Percentiles rank a stretch among this genome's conserved stretches.
Conservation (phyloP, 2,113 vertebrate species). For the Gasterosteus nipponicus region DNA sequence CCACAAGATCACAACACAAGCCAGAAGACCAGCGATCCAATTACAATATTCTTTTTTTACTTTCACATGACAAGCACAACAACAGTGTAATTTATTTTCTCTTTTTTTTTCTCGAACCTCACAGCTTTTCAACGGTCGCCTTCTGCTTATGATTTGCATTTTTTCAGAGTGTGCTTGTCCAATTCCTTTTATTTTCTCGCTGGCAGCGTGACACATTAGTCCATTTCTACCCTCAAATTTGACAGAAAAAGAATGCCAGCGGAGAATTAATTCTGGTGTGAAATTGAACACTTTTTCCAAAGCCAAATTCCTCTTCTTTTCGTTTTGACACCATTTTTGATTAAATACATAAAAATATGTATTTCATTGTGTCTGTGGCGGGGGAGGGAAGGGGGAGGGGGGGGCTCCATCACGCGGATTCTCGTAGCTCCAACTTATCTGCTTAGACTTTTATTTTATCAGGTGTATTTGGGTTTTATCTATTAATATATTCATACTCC, state of each 20-base stretch:
- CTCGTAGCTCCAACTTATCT: conserved; percentile 9
- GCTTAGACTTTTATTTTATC: neutral
- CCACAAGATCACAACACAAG: conserved; percentile 10
- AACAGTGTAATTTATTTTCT: conserved; percentile 4
- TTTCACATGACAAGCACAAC: conserved; percentile 32
- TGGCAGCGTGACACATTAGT: conserved; percentile 49
- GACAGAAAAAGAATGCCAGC: conserved; percentile 49
- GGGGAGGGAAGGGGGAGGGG: neutral
- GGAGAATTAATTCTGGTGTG: conserved; percentile 40
- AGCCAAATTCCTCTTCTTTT: conserved; percentile 42
- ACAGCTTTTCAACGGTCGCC: neutral
- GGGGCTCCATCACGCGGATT: neutral
- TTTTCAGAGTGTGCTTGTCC: conserved; percentile 19
- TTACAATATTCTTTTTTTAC: conserved; percentile 16
- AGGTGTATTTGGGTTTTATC: neutral
- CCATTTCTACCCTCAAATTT: conserved; percentile 39
- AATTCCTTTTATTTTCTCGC: conserved; percentile 40
- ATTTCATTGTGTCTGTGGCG: no score
- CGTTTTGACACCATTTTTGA: conserved; percentile 28
- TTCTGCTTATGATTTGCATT: conserved; percentile 30
- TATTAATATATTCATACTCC: neutral
- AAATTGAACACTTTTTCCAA: conserved; percentile 53
- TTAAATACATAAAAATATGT: conserved; percentile 46
- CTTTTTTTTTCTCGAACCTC: neutral
- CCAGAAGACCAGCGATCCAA: conserved; percentile 24